Percentiles rank a stretch among this genome's conserved stretches.
phyloP scores from a whole-genome alignment of 2,888 invertebrate genomes.

The Dorcus hopei region DNA sequence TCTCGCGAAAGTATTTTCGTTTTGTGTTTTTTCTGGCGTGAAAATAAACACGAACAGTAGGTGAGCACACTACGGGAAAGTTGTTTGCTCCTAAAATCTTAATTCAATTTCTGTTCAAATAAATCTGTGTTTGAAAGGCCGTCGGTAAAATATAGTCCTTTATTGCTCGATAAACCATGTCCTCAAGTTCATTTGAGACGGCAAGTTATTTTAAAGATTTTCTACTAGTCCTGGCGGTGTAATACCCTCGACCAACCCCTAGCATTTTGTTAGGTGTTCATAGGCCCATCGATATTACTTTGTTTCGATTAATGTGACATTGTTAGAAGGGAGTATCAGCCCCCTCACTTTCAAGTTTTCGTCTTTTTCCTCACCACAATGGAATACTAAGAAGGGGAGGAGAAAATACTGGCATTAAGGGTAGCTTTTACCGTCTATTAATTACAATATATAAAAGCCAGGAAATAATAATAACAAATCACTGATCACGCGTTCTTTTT shows the following conservation, averaged over 20 bases:
- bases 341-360: slow-evolving; percentile 33
- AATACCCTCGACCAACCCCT: slow-evolving; percentile 24
- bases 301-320: slow-evolving; percentile 43
- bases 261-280: slow-evolving; percentile 36
- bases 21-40: slow-evolving; percentile 3
- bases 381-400: slow-evolving; percentile 22
- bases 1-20: no score
- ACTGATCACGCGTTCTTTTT: no score
- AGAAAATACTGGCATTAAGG: slow-evolving; percentile 4
- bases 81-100: background rate
- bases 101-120: slow-evolving; percentile 1
- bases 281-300: slow-evolving; percentile 40
- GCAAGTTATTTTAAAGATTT: slow-evolving; percentile 24
- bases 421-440: no score
- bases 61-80: slow-evolving; percentile 12
- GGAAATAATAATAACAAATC: no score
- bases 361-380: slow-evolving; percentile 31
- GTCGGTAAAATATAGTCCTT: slow-evolving; percentile 9
- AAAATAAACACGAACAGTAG: slow-evolving; percentile 19
- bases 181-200: slow-evolving; percentile 12
- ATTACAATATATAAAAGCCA: no score
- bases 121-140: slow-evolving; percentile 17
- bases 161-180: slow-evolving; percentile 15
- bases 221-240: slow-evolving; percentile 15
- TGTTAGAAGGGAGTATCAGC: slow-evolving; percentile 32